These are phyloP conservation scores for Diorhabda sublineata DNA, from an alignment of 1,140 invertebrate genomes.

Conservation along the genomic window DNA sequence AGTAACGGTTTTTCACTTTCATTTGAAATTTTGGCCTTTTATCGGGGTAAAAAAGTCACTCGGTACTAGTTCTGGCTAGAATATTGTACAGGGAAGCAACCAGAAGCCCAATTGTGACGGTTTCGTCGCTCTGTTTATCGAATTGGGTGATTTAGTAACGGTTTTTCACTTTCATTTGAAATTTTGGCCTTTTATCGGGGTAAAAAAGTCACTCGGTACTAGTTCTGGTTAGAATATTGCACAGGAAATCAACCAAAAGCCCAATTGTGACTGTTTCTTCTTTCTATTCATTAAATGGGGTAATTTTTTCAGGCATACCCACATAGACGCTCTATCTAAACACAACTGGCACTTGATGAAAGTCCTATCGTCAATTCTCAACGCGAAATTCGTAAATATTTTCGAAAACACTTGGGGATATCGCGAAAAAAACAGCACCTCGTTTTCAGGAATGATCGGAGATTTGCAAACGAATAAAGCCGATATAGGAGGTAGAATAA, in stretches of 20 bases:
- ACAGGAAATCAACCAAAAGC: neutral
- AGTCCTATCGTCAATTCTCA: slow-evolving; percentile 52
- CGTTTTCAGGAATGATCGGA: slow-evolving; percentile 59
- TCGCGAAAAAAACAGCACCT: slow-evolving; percentile 26
- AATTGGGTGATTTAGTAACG: neutral
- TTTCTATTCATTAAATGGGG: neutral
- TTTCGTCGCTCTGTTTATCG: neutral
- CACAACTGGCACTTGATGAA: slow-evolving; percentile 54
- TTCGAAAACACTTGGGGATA: slow-evolving; percentile 51
- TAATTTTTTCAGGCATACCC: slow-evolving; percentile 44
- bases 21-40: neutral
- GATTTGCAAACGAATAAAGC: slow-evolving; percentile 53
- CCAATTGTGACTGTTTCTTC: neutral
- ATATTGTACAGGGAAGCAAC: neutral
- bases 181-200: no score
- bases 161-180: no score
- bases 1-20: neutral
- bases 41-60: neutral
- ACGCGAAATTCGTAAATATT: slow-evolving; percentile 47
- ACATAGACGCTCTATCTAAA: slow-evolving; percentile 57
- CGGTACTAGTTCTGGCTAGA: neutral
- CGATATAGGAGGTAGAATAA: slow-evolving; percentile 53
- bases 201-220: neutral
- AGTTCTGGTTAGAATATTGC: neutral
- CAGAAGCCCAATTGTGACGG: neutral